Evolutionary conservation across 2,888 invertebrate species (phyloP), one percentile per base, ranked within the genome.

Genomic region (Cataglyphis rosenhaueri): DNA sequence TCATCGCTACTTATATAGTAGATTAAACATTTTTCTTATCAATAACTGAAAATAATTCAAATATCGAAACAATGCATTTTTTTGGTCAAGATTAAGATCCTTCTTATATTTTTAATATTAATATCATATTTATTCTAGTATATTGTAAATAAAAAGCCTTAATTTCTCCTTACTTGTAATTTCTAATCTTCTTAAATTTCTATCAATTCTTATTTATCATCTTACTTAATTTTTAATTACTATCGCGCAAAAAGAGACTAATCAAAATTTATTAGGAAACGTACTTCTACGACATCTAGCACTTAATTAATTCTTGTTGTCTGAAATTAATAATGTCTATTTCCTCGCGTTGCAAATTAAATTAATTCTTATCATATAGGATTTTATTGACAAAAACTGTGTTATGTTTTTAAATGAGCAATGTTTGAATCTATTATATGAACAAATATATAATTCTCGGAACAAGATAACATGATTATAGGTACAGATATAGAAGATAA

Each of bases 221-320:
- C 48, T 55, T 48, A 35, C n/a, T 57, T 21, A 59, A 48, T 52
- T 62, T n/a, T 25, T 62, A 64, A 82, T 75, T 18, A 38, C 18
- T 52, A 18, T 48, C 52, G 75, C 29, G 68, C 15, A 41, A 21
- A n/a, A n/a, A 21, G n/a, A 70, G 25, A 21, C 52, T 41, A 66
- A 78, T 71, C 41, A 71, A 61, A 73, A 29, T 21, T 81, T 75
- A 76, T 83, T 41, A 38, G 21, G 9, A 9, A 25, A 21, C 12
- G 1, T 59, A 21, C 15, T 35, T 35, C 0, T 15, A 18, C 21
- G 41, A 83, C 21, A 0, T 21, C 21, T 75, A 57, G 68, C n/a
- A 21, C 3, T 44, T 29, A 48, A 74, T 79, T 64, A 74, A 79
- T 71, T 83, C 38, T 62, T 25, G 25, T 65, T 32, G 25, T 32